phyloP scores from a whole-genome alignment of 2,888 invertebrate genomes.

The Leptothorax acervorum region DNA sequence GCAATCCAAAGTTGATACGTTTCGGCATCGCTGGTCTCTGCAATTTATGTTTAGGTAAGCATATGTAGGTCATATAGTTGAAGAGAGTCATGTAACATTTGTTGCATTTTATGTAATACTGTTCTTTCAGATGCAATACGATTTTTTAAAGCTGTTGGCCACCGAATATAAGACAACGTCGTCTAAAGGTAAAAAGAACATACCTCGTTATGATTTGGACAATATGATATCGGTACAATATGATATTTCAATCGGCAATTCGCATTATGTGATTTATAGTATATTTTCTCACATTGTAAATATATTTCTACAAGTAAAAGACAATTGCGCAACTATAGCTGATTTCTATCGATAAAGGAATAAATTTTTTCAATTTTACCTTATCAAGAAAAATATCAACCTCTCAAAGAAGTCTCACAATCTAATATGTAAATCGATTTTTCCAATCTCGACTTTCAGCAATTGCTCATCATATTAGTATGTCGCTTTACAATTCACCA shows the following conservation, averaged over 20 bases:
- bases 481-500: not conserved
- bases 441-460: not conserved
- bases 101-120: no score
- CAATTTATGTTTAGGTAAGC: no score
- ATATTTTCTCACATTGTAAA: not conserved
- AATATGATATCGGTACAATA: not conserved
- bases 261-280: not conserved
- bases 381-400: not conserved
- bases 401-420: not conserved
- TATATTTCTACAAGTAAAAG: slow-evolving; percentile 3
- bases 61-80: no score
- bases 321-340: not conserved
- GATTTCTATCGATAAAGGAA: not conserved
- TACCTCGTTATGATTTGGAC: slow-evolving; percentile 43
- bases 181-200: slow-evolving; percentile 54
- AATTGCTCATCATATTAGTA: not conserved
- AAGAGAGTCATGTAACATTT: no score
- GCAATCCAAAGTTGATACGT: no score
- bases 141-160: no score
- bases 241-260: not conserved
- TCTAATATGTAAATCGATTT: not conserved
- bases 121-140: no score
- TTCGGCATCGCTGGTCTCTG: no score
- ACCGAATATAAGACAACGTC: slow-evolving; percentile 44
- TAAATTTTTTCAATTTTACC: not conserved